Base-by-base conservation (phyloP, 2,888 invertebrate genomes). In the Diaprepes abbreviatus region DNA sequence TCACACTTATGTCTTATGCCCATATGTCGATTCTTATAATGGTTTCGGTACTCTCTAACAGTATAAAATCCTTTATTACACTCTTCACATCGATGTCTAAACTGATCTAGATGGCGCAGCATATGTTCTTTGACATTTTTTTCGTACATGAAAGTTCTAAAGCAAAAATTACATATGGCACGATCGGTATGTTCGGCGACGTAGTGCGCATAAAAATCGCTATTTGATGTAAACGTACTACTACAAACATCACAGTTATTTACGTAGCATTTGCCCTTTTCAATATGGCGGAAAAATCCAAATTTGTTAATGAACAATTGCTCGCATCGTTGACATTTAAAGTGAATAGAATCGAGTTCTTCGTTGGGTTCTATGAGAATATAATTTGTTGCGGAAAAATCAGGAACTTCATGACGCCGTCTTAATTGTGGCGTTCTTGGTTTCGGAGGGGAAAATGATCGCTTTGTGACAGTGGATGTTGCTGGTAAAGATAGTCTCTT, bases 11-110 rank as follows among this genome's bases (percentile, higher is more conserved):
- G 83, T 64, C 84, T 75, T 9, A 84, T 83, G 1, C 84, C 84
- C 83, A 83, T 83, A 65, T 85, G 84, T 71, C 83, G 77, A 70
- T 84, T 83, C 69, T 83, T 83, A 66, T 83, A 83, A 74, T 85
- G 84, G 70, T 83, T 83, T 59, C 83, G 77, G 70, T 84, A 84
- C 70, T 84, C 84, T 35, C 84, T 77, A 2, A 84, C 82, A 0
- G 83, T 83, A 74, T 83, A 85, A 73, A 84, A 85, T 0, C 84
- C 84, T 74, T 84, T 85, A 70, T 82, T 82, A 67, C 84, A 85
- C 66, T 83, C 81, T 38, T 83, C 83, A 66, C 84, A 85, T 7
- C 82, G 74, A 74, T 83, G 83, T 65, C 83, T 76, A 73, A 83
- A 85, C 74, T 84, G 83, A 74, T 84, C 84, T 71, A 84, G 74